Base-by-base conservation (phyloP, 2,888 invertebrate species). In the Bugulina stolonifera region DNA sequence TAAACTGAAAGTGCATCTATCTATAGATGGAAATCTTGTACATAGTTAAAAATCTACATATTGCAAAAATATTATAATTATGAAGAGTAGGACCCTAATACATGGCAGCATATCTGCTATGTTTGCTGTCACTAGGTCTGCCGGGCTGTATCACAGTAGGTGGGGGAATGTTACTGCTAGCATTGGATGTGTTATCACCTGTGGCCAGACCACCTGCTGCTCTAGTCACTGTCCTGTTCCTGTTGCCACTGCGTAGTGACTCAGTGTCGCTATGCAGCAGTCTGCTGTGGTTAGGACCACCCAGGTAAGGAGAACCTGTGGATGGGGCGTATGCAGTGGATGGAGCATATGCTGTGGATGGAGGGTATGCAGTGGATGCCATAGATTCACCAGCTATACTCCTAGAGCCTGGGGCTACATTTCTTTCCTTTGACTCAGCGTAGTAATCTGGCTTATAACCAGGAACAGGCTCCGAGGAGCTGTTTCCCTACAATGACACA, bases 331-430 rank as follows among this genome's bases (percentile, higher is more conserved):
- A 64, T 29, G 64, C 25, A 5, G 57, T 23, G 57, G 18, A 57
- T 22, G n/a, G 18, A 25, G 57, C 18, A 25, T 57, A 57, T 5
- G 10, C n/a, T 14, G 34, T 64, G 32, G 64, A 64, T 5, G 64
- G 64, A 32, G 64, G 64, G 64, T 64, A 64, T 14, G 64, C 64
- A 3, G 32, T 64, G 32, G 64, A 64, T 25, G 64, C 64, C 64
- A 64, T 64, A 27, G 34, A 64, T 64, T 64, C 34, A 22, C 64
- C 64, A 14, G 64, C 64, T 34, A 64, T 27, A 34, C 64, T 64
- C 64, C 64, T 64, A 32, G 64, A 18, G 2, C 64, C 64, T 18
- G 18, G 29, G 18, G 64, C 64, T 43, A 43, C 18, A 18, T 18
- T 43, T 43, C 43, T 43, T 18, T 43, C 43, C 18, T 43, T 43